Evolutionary conservation across 2,113 vertebrate genomes (phyloP), one percentile per base, ranked within the genome.

Genomic region (Amphiprion percula): DNA sequence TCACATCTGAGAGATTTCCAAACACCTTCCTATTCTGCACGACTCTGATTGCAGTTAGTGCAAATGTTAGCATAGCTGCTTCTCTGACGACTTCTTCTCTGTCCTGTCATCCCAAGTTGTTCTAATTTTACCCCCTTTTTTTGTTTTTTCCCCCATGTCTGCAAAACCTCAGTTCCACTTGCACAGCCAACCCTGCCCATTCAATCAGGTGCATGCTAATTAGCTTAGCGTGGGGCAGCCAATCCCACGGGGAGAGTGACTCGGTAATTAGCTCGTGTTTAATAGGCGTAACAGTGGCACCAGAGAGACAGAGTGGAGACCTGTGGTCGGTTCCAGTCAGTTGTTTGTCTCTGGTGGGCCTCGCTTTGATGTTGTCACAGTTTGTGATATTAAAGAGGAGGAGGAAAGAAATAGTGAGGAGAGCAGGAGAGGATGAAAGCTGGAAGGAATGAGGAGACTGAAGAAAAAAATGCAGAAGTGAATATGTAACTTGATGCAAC

Each of bases 131-230:
- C 59, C 28, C 28, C 37, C 16, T 33, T 37, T 66, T 50, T 50
- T 49, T 49, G 11, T 15, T 49, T 4, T 12, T 49, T 12, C 46
- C 46, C 26, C 50, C 39, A 53, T 11, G 5, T 63, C 21, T 63
- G 53, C 41, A 55, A 11, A 26, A 47, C 53, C 44, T 33, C 15
- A 24, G 68, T 60, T 83, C 53, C 23, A 24, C 55, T 71, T 23
- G 21, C 50, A 26, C 63, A 19, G 30, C n/a, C 62, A 46, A n/a
- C 24, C 52, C 41, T 11, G 68, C 1, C 59, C 17, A 9, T 26
- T 82, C 61, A 67, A 77, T 72, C 69, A 82, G 72, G 23, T 68
- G 62, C 73, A 62, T 74, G 74, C 63, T 90, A 89, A 92, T 89
- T 88, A 88, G 68, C 63, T 79, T 80, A 73, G 76, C 6, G 63